A percentile compares a stretch with the other conserved stretches of the same genome.
These are phyloP conservation scores for Nesidiocoris tenuis DNA, from an alignment of 2,888 invertebrate species.

Conservation along the genomic window DNA sequence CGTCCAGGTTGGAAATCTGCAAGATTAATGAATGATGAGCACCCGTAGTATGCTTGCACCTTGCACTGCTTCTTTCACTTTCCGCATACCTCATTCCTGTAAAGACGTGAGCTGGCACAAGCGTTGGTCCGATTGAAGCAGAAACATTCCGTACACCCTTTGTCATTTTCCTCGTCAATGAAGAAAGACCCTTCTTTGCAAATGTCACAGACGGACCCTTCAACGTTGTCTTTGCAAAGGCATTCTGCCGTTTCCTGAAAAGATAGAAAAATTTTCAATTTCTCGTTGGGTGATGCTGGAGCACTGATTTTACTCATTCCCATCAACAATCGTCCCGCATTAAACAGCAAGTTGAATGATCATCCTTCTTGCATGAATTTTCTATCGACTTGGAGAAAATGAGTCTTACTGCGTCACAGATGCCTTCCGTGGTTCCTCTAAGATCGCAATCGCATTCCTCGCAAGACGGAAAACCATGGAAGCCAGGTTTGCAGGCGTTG, in stretches of 20 bases:
- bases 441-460: slow-evolving; percentile 76
- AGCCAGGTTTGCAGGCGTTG: slow-evolving; percentile 80
- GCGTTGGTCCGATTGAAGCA: slow-evolving; percentile 91
- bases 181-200: slow-evolving; percentile 91
- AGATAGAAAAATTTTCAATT: background rate
- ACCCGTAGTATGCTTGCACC: too few relatives aligned
- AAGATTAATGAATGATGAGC: background rate
- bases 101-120: slow-evolving; percentile 76
- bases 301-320: background rate
- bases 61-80: background rate
- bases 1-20: slow-evolving; percentile 64
- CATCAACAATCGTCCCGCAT: too few relatives aligned
- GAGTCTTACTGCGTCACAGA: slow-evolving; percentile 80
- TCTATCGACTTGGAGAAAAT: too few relatives aligned
- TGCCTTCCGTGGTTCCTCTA: slow-evolving; percentile 79
- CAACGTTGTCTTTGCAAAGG: slow-evolving; percentile 58
- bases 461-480: slow-evolving; percentile 86
- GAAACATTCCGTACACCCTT: slow-evolving; percentile 95
- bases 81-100: slow-evolving; percentile 51
- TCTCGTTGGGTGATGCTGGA: too few relatives aligned
- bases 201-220: slow-evolving; percentile 75
- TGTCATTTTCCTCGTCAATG: slow-evolving; percentile 75
- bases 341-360: too few relatives aligned
- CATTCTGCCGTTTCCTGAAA: slow-evolving; percentile 53
- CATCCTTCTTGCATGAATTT: too few relatives aligned